Percentiles rank a stretch among this genome's conserved stretches.
phyloP scores from a whole-genome alignment of 1,140 invertebrate species.

The Magallana ariakensis region DNA sequence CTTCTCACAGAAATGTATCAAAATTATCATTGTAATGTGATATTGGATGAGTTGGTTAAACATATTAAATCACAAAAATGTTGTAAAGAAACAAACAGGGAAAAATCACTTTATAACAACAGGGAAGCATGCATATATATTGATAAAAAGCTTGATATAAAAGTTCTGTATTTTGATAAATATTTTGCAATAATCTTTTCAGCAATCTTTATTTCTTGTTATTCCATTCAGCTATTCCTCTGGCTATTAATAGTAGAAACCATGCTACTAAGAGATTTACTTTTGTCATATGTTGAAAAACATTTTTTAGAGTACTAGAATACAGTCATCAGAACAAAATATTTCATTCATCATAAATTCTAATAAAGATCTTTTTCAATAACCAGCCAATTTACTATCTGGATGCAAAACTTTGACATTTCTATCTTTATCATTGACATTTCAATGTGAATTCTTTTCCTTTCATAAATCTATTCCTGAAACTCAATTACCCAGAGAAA shows the following conservation, averaged over 20 bases:
- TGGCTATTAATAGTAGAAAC: background rate
- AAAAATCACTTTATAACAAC: background rate
- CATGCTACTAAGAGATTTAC: too few species aligned
- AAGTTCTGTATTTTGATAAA: too few species aligned
- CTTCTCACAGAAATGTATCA: too few species aligned
- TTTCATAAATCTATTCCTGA: background rate
- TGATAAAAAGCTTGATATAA: background rate
- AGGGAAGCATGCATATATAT: background rate
- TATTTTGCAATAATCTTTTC: too few species aligned
- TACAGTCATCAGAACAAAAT: too few species aligned
- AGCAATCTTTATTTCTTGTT: background rate
- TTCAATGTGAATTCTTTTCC: background rate
- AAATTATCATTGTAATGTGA: background rate
- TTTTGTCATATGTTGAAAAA: too few species aligned
- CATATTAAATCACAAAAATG: background rate
- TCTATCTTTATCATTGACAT: too few species aligned
- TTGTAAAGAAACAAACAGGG: background rate
- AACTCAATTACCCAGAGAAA: constrained; percentile 15
- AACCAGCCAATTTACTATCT: too few species aligned
- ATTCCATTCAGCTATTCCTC: constrained; percentile 10
- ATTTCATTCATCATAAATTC: too few species aligned
- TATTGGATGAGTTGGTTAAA: constrained; percentile 33
- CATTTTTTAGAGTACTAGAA: too few species aligned
- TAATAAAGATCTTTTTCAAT: too few species aligned
- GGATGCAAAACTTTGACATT: too few species aligned